These are phyloP conservation scores for Lepidurus apus DNA, from an alignment of 1,140 invertebrate genomes.

Conservation along the genomic window DNA sequence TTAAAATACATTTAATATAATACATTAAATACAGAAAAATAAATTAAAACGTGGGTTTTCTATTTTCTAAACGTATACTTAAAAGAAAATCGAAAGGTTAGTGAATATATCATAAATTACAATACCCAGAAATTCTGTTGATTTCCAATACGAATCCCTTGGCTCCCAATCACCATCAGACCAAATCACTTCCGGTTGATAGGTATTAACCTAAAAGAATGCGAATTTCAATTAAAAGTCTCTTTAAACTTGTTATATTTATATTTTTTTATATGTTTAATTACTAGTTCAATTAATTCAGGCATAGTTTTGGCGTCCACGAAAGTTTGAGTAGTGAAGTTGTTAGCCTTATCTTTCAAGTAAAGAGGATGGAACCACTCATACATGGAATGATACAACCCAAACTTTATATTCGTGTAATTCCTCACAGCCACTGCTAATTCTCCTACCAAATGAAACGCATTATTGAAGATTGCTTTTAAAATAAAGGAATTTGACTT, in stretches of 20 bases:
- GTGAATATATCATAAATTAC: constrained; percentile 43
- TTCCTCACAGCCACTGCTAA: constrained; percentile 62
- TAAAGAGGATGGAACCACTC: constrained; percentile 90
- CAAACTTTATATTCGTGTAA: constrained; percentile 64
- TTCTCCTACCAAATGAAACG: constrained; percentile 52
- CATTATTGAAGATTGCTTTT: not conserved
- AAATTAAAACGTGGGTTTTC: not conserved
- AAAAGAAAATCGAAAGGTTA: not conserved
- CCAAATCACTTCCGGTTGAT: constrained; percentile 87
- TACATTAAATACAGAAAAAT: too few species aligned
- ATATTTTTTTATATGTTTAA: not conserved
- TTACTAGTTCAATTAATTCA: constrained; percentile 66
- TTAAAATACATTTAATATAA: too few species aligned
- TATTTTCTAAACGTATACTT: constrained; percentile 26
- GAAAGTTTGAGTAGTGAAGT: constrained; percentile 62
- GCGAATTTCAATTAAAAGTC: not conserved
- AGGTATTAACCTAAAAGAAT: constrained; percentile 53
- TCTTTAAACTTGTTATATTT: not conserved
- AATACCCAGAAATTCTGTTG: constrained; percentile 30
- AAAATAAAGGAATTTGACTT: not conserved
- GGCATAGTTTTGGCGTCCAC: constrained; percentile 63
- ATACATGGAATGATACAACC: constrained; percentile 81
- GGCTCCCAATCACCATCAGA: constrained; percentile 68
- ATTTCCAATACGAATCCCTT: constrained; percentile 57
- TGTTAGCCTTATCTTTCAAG: constrained; percentile 61